phyloP scores from a whole-genome alignment of 92 coral and sea anemone genomes.

The Siderastrea siderea region DNA sequence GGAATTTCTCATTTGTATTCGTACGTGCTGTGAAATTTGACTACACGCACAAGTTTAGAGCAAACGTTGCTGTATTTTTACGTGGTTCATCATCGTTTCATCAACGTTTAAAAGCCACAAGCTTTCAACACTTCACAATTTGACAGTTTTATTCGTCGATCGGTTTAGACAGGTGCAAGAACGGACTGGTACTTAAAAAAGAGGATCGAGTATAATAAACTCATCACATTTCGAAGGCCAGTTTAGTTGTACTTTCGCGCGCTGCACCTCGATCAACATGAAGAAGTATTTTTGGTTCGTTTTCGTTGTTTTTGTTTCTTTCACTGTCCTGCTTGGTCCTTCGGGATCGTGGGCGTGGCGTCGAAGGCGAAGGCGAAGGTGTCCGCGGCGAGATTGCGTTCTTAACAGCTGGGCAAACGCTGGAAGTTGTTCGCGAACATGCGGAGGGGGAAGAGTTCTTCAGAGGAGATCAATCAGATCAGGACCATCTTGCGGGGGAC shows the following conservation, averaged over 20 bases:
- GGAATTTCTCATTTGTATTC: too few relatives aligned
- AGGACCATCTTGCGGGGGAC: constrained; percentile 28
- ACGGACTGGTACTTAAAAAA: not conserved
- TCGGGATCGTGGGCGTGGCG: constrained; percentile 2
- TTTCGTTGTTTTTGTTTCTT: constrained; percentile 9
- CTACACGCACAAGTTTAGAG: too few relatives aligned
- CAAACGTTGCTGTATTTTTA: too few relatives aligned
- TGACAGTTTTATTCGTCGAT: not conserved
- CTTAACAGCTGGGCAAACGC: not conserved
- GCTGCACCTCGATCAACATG: not conserved
- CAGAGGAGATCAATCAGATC: not conserved
- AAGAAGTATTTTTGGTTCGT: not conserved
- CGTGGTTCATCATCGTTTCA: too few relatives aligned
- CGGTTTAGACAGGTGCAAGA: not conserved
- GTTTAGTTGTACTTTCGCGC: not conserved
- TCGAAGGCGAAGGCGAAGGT: constrained; percentile 2
- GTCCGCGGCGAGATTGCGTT: not conserved
- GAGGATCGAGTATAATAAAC: not conserved
- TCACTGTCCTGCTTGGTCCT: not conserved
- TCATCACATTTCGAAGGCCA: not conserved
- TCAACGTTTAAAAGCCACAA: too few relatives aligned
- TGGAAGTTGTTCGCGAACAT: constrained; percentile 35
- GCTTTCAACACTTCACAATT: not conserved
- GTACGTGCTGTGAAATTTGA: too few relatives aligned
- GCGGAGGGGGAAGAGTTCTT: constrained; percentile 22